A percentile compares a stretch with the other conserved stretches of the same genome.
Evolutionary conservation across 2,888 invertebrate genomes (phyloP).

Genomic region (Esperia sulphurella): DNA sequence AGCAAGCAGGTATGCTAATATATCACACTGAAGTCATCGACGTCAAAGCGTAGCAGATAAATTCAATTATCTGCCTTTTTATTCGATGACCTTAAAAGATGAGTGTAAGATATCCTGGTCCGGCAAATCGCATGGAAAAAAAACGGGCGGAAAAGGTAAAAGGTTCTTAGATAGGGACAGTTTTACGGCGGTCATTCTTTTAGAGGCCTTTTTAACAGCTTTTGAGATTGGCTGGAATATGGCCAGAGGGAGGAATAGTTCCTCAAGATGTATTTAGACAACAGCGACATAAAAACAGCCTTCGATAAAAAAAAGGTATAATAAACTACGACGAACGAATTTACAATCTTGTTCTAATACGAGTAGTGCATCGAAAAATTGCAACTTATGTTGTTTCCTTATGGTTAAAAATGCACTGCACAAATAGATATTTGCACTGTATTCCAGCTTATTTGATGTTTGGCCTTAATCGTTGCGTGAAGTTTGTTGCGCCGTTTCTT

Average conservation of each 20-base stretch:
- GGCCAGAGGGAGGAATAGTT: slow-evolving; percentile 3
- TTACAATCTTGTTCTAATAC: too few species aligned
- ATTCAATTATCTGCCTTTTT: slow-evolving; percentile 41
- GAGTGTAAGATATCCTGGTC: slow-evolving; percentile 33
- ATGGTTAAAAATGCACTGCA: too few species aligned
- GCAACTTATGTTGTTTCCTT: too few species aligned
- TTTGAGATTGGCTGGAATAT: slow-evolving; percentile 12
- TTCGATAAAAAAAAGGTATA: neutral
- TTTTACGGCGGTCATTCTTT: slow-evolving; percentile 14
- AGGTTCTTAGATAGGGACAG: slow-evolving; percentile 20
- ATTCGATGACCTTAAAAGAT: slow-evolving; percentile 35
- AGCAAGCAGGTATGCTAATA: neutral
- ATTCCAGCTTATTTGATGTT: too few species aligned
- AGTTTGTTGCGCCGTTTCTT: too few species aligned
- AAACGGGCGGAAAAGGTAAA: slow-evolving; percentile 40
- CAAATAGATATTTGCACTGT: too few species aligned
- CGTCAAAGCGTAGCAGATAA: slow-evolving; percentile 18
- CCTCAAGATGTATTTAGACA: neutral
- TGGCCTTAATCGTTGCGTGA: too few species aligned
- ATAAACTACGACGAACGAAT: neutral
- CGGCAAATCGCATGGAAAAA: slow-evolving; percentile 43
- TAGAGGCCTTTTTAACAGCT: slow-evolving; percentile 38
- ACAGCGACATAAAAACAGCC: slow-evolving; percentile 4
- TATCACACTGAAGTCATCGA: too few species aligned
- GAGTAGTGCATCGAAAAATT: too few species aligned